Base-by-base conservation (phyloP, 1,140 invertebrate genomes). In the Monochamus saltuarius region DNA sequence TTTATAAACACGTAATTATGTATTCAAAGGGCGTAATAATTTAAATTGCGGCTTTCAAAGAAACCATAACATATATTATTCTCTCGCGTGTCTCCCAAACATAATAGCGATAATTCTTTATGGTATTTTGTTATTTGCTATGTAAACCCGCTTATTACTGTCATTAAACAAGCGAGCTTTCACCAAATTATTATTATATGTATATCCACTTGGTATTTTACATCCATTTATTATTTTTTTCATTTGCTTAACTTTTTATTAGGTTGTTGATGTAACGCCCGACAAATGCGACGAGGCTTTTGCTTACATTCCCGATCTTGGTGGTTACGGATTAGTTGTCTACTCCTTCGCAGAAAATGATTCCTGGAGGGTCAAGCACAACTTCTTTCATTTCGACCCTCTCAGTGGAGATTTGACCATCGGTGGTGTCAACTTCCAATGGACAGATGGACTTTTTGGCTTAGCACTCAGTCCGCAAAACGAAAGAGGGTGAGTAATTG, bases 311-410 rank as follows among this genome's bases (percentile, higher is more conserved):
- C 86, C 89, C 1, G 89, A 92, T 72, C 74, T 91, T 2, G 84
- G 84, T 4, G 87, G 78, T 9, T 89, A 89, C 66, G 87, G 87
- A 10, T 70, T 92, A 0, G 83, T 91, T 0, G 89, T 91, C 1
- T 92, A 91, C 70, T 87, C 84, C 38, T 80, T 85, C 63, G 83
- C 85, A 39, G 80, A 87, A 11, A 84, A 91, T 64, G 83, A 87
- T 56, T 89, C 89, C 0, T 91, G 88, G 84, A 81, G 89, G 19
- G 82, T 91, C 2, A 77, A 85, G 57, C 89, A 92, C 68, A 88
- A 91, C 71, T 92, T 85, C 76, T 91, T 92, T 82, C 82, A 89
- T 75, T 89, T 91, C 52, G 89, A 92, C 72, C 89, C 89, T 0
- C 72, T 91, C 8, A 79, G 86, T 59, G 88, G 88, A 7, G 82